Evolutionary conservation across 2,888 invertebrate genomes (phyloP).

Genomic region (Brenthis daphne): DNA sequence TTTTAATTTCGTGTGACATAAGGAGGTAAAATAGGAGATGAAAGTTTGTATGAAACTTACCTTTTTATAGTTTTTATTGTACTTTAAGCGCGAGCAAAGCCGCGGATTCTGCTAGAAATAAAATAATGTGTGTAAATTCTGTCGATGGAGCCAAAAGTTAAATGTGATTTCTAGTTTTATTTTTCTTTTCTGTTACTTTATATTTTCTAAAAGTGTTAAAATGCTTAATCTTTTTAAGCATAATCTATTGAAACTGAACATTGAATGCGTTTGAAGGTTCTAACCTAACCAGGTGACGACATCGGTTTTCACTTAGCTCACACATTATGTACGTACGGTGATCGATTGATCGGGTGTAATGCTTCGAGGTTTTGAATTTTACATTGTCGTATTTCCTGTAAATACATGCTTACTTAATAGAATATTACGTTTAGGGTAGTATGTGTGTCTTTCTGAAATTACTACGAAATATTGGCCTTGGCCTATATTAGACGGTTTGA

Average conservation of each 20-base stretch:
- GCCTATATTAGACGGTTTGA: too few relatives aligned
- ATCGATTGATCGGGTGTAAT: constrained; percentile 27
- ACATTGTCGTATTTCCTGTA: neutral
- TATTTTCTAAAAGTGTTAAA: neutral
- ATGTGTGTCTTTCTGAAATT: too few relatives aligned
- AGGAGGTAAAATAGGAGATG: too few relatives aligned
- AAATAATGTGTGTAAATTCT: neutral
- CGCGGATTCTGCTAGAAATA: too few relatives aligned
- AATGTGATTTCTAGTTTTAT: neutral
- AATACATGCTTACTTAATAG: too few relatives aligned
- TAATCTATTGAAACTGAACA: constrained; percentile 2
- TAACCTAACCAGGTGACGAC: constrained; percentile 23
- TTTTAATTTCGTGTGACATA: too few relatives aligned
- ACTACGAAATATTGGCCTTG: too few relatives aligned
- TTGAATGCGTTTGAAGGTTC: constrained; percentile 4
- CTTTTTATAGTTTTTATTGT: too few relatives aligned
- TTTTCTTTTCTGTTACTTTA: neutral
- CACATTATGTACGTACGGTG: constrained; percentile 10
- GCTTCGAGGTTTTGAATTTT: constrained; percentile 14
- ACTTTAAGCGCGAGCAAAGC: too few relatives aligned
- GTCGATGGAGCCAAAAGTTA: neutral
- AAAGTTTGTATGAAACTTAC: too few relatives aligned
- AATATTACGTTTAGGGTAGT: too few relatives aligned
- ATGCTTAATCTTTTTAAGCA: neutral
- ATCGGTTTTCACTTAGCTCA: constrained; percentile 35